A percentile compares a stretch with the other conserved stretches of the same genome.
Conservation (phyloP, 2,113 vertebrate species). For the Ibidorhyncha struthersii region DNA sequence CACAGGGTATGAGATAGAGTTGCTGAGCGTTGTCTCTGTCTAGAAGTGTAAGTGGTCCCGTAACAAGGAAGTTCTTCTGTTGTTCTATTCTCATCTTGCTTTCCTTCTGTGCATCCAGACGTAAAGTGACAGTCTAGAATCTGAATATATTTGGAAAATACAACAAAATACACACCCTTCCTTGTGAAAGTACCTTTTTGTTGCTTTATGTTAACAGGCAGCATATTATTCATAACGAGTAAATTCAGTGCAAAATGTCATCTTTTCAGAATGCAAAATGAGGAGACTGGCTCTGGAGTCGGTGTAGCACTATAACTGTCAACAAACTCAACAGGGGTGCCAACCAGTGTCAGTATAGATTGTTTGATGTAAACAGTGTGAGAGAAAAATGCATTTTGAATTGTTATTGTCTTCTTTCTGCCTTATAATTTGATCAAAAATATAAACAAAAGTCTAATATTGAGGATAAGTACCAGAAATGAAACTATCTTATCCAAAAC, state of each 20-base stretch:
- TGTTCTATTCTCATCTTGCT: not conserved
- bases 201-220: conserved; percentile 29
- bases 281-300: not conserved
- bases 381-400: not conserved
- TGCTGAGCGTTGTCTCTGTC: not conserved
- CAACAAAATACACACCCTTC: not conserved
- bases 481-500: not conserved
- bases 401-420: not conserved
- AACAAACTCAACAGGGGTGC: conserved; percentile 32
- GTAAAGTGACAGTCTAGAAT: not conserved
- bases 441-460: not conserved
- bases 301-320: not conserved
- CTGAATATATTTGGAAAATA: conserved; percentile 9
- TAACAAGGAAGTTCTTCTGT: not conserved
- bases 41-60: not conserved
- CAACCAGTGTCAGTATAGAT: not conserved
- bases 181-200: conserved; percentile 5
- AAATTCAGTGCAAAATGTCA: conserved; percentile 16
- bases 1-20: not conserved
- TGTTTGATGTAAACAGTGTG: not conserved
- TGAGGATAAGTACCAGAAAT: not conserved
- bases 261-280: conserved; percentile 22
- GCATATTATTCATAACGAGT: conserved; percentile 23
- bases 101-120: not conserved
- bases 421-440: not conserved